phyloP scores from a whole-genome alignment of 2,797 vertebrate species.

The Enteromius trimaculatus region DNA sequence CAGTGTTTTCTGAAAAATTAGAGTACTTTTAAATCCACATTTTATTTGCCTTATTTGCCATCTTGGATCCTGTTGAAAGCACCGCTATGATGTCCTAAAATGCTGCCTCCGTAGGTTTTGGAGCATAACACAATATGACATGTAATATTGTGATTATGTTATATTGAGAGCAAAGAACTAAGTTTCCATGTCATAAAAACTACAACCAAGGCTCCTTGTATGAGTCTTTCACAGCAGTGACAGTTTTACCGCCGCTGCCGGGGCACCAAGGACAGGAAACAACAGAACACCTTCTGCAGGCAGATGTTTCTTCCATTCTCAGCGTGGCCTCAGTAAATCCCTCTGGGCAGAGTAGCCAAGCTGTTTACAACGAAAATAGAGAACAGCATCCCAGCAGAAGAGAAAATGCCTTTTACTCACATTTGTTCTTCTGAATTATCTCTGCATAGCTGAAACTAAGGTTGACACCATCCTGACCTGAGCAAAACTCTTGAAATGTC shows the following conservation, averaged over 20 bases:
- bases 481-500: slow-evolving; percentile 43
- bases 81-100: neutral
- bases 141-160: slow-evolving; percentile 31
- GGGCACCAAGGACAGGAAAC: slow-evolving; percentile 34
- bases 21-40: neutral
- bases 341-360: slow-evolving; percentile 57
- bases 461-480: slow-evolving; percentile 23
- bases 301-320: slow-evolving; percentile 59
- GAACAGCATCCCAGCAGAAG: slow-evolving; percentile 40
- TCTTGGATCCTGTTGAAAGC: neutral
- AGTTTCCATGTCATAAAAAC: slow-evolving; percentile 23
- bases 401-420: slow-evolving; percentile 57
- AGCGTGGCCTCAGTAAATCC: slow-evolving; percentile 48
- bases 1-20: neutral
- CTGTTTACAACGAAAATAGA: slow-evolving; percentile 48
- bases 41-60: neutral
- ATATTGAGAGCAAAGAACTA: neutral
- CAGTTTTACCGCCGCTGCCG: slow-evolving; percentile 18
- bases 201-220: slow-evolving; percentile 2
- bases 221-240: slow-evolving; percentile 30
- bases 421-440: slow-evolving; percentile 44
- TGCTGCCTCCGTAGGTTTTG: neutral
- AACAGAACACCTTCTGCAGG: slow-evolving; percentile 40
- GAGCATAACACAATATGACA: slow-evolving; percentile 13
- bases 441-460: slow-evolving; percentile 58